Evolutionary conservation across 2,113 vertebrate species (phyloP).

Genomic region (Piprites chloris): DNA sequence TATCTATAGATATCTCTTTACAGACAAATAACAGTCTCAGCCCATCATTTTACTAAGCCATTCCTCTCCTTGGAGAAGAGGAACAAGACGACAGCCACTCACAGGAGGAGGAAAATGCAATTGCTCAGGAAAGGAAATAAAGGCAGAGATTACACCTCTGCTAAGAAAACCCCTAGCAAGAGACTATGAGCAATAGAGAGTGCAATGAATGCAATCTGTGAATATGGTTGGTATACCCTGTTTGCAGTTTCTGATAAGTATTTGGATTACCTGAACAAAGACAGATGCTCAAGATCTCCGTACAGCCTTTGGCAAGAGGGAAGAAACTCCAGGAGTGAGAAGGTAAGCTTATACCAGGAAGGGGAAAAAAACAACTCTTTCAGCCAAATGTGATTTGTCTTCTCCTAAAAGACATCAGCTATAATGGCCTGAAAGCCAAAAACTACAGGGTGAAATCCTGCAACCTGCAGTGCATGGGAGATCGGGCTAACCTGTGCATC

Average conservation of each 20-base stretch:
- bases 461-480: not conserved
- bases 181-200: not conserved
- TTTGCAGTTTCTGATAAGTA: not conserved
- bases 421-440: not conserved
- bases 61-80: not conserved
- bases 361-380: not conserved
- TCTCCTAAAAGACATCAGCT: not conserved
- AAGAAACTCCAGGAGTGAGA: not conserved
- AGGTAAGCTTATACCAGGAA: not conserved
- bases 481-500: not conserved
- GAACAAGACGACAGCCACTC: not conserved
- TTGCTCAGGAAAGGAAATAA: not conserved
- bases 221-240: fast-evolving
- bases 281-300: not conserved
- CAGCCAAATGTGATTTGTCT: not conserved
- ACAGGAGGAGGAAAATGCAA: not conserved
- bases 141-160: not conserved
- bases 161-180: not conserved
- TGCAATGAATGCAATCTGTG: not conserved
- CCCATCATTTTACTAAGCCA: not conserved
- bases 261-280: not conserved
- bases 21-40: not conserved
- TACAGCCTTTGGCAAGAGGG: not conserved
- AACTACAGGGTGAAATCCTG: fast-evolving
- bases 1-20: not conserved